Percentiles rank a stretch among this genome's conserved stretches.
Evolutionary conservation across 2,888 invertebrate genomes (phyloP).

Genomic region (Acronicta leporina): DNA sequence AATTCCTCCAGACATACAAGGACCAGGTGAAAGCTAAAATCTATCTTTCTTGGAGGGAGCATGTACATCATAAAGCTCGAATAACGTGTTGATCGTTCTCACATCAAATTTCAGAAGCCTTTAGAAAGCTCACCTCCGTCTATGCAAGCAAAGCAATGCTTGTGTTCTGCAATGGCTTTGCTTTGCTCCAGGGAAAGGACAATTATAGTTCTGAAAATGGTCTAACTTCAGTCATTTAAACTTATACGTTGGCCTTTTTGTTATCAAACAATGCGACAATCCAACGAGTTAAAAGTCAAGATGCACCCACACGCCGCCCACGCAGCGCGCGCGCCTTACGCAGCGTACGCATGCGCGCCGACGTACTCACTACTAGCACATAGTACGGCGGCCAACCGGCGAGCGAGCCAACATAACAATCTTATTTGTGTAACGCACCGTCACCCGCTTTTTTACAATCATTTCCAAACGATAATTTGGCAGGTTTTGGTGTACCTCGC

Average conservation of each 20-base stretch:
- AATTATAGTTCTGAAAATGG: too few species aligned
- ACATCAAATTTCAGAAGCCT: too few species aligned
- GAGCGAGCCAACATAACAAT: slow-evolving; percentile 34
- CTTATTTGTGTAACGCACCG: slow-evolving; percentile 33
- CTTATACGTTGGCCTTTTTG: slow-evolving; percentile 34
- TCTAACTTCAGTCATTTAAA: slow-evolving; percentile 8
- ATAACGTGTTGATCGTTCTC: too few species aligned
- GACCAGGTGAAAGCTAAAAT: too few species aligned
- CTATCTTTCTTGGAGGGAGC: too few species aligned
- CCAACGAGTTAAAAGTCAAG: slow-evolving; percentile 19
- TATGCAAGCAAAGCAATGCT: too few species aligned
- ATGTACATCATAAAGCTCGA: too few species aligned
- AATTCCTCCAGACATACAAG: too few species aligned
- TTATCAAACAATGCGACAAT: slow-evolving; percentile 31
- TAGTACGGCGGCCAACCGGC: slow-evolving; percentile 33
- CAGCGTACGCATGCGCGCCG: slow-evolving; percentile 26
- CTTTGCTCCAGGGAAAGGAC: too few species aligned
- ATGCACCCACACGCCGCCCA: slow-evolving; percentile 25
- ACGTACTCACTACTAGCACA: slow-evolving; percentile 23
- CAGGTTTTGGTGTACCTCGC: slow-evolving; percentile 25
- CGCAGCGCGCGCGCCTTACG: slow-evolving; percentile 9
- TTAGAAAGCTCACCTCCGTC: too few species aligned
- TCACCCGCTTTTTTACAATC: slow-evolving; percentile 43
- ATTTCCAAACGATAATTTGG: slow-evolving; percentile 35
- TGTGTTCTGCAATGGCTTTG: too few species aligned